Evolutionary conservation across 2,113 vertebrate species (phyloP).

Genomic region (Chionodraco myersi): DNA sequence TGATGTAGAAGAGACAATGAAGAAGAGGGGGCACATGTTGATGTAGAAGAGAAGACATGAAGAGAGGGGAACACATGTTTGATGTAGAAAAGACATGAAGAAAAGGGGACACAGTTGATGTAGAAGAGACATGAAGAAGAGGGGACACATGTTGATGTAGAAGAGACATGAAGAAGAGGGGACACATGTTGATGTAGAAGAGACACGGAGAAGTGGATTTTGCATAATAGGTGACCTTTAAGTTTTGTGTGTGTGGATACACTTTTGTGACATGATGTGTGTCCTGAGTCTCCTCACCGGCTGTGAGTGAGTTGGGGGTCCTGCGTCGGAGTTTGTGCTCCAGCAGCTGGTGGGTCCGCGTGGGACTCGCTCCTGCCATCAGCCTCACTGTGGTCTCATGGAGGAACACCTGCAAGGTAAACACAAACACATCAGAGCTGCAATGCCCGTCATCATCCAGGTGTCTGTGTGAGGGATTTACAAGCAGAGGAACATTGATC

Average conservation of each 20-base stretch:
- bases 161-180: too few species aligned
- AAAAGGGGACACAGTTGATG: too few species aligned
- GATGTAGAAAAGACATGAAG: too few species aligned
- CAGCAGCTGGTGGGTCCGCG: constrained; percentile 96
- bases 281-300: constrained; percentile 58
- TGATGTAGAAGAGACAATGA: too few species aligned
- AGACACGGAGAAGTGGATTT: too few species aligned
- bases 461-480: background rate
- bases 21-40: too few species aligned
- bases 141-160: too few species aligned
- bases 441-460: background rate
- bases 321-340: constrained; percentile 93
- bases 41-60: too few species aligned
- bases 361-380: constrained; percentile 98
- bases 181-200: too few species aligned
- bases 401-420: constrained; percentile 89
- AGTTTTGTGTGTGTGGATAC: background rate
- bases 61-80: too few species aligned
- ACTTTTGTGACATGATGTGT: background rate
- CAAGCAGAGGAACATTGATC: background rate
- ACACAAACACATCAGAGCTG: background rate
- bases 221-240: too few species aligned
- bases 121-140: too few species aligned
- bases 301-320: constrained; percentile 65
- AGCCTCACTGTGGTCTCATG: constrained; percentile 96